Evolutionary conservation across 2,888 invertebrate species (phyloP), one percentile per base, ranked within the genome.

Genomic region (Melitaea athalia): DNA sequence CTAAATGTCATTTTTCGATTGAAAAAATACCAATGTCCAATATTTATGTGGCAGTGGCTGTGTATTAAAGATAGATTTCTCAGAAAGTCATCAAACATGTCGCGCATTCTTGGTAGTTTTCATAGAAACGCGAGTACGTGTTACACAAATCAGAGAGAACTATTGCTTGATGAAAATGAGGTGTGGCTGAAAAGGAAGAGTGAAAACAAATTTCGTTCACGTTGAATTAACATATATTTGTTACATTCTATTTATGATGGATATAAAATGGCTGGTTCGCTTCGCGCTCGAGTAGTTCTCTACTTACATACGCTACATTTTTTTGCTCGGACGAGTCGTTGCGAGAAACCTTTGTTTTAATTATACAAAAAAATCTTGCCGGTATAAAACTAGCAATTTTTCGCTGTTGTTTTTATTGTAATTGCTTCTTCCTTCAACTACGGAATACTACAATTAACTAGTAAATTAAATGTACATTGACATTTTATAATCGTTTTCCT

Each of bases 321-420:
- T 24, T 72, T 72, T 72, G 72, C 72, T 72, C 60, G 70, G 64
- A 59, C 63, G 72, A 72, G 72, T 64, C 59, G 72, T 72, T 72
- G 67, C 72, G 64, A 67, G 72, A 70, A 70, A 68, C 67, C 72
- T 72, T 72, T 70, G 72, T 70, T 68, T 63, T 68, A 70, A 72
- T 72, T 70, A 59, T 66, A 72, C 61, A 72, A 72, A 70, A 72
- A 57, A 72, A 69, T 53, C 43, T 59, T 60, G 63, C 59, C 55
- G 47, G 68, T 64, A 67, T 55, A 57, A 67, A 67, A 64, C 59
- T 64, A 67, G 59, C 55, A 50, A 67, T 64, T 67, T 62, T 67
- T 60, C 62, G 60, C 43, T 57, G 63, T 55, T 63, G 63, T 67
- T 63, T 55, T 64, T 63, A 59, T 59, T 47, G 42, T 24, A 12